These are phyloP conservation scores for Candidula unifasciata DNA, from an alignment of 2,888 invertebrate genomes.

Conservation along the genomic window DNA sequence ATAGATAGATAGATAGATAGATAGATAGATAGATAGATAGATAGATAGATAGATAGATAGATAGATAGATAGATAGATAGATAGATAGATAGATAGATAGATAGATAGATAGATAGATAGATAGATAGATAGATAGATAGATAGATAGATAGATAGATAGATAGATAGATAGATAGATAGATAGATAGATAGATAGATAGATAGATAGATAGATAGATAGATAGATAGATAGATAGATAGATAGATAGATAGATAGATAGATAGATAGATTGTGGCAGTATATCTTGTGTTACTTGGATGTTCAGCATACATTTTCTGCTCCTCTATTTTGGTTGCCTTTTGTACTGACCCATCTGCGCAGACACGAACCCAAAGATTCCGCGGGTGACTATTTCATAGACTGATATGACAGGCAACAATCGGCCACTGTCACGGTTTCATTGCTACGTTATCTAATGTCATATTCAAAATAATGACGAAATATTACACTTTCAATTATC, in stretches of 20 bases:
- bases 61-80: slow-evolving; percentile 8
- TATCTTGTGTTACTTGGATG: no score
- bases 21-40: slow-evolving; percentile 10
- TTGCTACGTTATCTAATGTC: no score
- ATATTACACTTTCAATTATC: no score
- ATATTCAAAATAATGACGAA: no score
- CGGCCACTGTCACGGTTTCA: no score
- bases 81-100: slow-evolving; percentile 8
- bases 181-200: background rate
- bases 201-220: slow-evolving; percentile 5
- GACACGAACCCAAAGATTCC: no score
- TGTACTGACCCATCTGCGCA: no score
- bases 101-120: slow-evolving; percentile 8
- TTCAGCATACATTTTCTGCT: no score
- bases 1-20: background rate
- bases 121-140: slow-evolving; percentile 1
- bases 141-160: background rate
- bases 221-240: slow-evolving; percentile 8
- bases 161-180: background rate
- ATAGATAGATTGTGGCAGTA: slow-evolving; percentile 2
- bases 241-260: slow-evolving; percentile 8
- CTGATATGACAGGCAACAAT: no score
- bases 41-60: slow-evolving; percentile 8
- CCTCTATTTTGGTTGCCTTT: no score
- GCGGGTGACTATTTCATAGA: no score